Conservation (phyloP, 1,140 invertebrate species). For the Acromyrmex heyeri region DNA sequence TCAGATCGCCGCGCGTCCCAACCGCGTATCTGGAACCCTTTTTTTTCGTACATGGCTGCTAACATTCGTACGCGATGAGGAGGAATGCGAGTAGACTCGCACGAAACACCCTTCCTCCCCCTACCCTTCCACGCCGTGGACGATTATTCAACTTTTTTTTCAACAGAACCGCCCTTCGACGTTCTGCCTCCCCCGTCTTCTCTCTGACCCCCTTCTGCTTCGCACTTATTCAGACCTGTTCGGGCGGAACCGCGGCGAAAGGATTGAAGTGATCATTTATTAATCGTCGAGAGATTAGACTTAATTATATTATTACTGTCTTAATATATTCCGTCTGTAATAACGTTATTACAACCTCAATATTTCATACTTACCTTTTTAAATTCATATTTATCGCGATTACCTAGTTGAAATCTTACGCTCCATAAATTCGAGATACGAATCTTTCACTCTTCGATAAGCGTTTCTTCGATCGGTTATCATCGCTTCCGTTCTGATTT, state of each 20-base stretch:
- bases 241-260: neutral
- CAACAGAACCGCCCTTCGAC: constrained; percentile 28
- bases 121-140: neutral
- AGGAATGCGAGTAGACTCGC: constrained; percentile 77
- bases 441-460: neutral
- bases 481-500: constrained; percentile 1
- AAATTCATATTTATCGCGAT: neutral
- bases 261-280: neutral
- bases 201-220: neutral
- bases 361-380: neutral
- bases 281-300: constrained; percentile 4
- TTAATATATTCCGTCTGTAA: neutral
- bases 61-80: constrained; percentile 79
- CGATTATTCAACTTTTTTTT: constrained; percentile 71
- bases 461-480: constrained; percentile 30
- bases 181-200: constrained; percentile 7
- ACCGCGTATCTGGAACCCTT: constrained; percentile 80
- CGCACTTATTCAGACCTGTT: neutral
- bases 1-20: constrained; percentile 83
- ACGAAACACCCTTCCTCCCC: constrained; percentile 67
- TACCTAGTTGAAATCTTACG: neutral
- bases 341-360: neutral
- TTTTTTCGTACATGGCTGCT: constrained; percentile 75
- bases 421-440: constrained; percentile 21
- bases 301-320: constrained; percentile 10